These are phyloP conservation scores for Cydia pomonella DNA, from an alignment of 1,140 invertebrate genomes.

Conservation along the genomic window DNA sequence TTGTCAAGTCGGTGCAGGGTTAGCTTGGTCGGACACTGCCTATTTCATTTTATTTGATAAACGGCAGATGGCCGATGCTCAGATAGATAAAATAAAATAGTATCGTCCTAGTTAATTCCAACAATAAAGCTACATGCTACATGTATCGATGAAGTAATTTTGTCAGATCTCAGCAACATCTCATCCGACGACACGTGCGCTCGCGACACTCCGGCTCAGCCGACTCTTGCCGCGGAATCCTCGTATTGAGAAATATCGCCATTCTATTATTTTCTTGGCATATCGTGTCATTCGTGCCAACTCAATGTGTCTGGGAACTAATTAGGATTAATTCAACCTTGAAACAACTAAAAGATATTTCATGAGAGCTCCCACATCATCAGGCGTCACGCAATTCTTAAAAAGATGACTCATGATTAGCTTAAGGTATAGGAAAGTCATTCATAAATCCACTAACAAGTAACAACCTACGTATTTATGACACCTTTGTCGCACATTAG, in stretches of 20 bases:
- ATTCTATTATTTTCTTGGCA: constrained; percentile 36
- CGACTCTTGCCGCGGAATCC: neutral
- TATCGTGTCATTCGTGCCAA: constrained; percentile 39
- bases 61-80: neutral
- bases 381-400: constrained; percentile 62
- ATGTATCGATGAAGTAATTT: constrained; percentile 22
- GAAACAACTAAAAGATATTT: constrained; percentile 53
- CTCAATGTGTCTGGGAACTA: constrained; percentile 38
- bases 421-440: constrained; percentile 62
- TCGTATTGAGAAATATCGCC: constrained; percentile 31
- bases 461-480: constrained; percentile 26
- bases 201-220: neutral
- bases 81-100: neutral
- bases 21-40: too few relatives aligned
- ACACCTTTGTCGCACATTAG: constrained; percentile 18
- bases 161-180: constrained; percentile 5
- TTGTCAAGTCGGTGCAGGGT: too few relatives aligned
- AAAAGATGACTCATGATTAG: constrained; percentile 64
- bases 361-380: constrained; percentile 50
- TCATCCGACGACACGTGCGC: constrained; percentile 11
- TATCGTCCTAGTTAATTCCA: neutral
- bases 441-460: constrained; percentile 58
- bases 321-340: constrained; percentile 50
- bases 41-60: too few relatives aligned
- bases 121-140: neutral